Evolutionary conservation across 2,888 invertebrate genomes (phyloP).

Genomic region (Coenonympha glycerion): DNA sequence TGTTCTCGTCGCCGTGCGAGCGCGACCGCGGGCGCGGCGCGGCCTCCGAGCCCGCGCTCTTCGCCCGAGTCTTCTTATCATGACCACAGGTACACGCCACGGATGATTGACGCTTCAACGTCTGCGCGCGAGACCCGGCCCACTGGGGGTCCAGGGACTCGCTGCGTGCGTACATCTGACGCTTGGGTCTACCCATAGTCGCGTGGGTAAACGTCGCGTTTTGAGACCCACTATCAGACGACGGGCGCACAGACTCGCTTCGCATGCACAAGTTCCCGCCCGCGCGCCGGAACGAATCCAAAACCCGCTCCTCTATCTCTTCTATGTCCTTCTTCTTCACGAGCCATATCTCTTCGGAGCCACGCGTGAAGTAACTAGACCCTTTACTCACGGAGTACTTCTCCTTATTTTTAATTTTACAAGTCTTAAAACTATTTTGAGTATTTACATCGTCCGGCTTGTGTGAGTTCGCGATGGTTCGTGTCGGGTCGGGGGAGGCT

Average conservation of each 20-base stretch:
- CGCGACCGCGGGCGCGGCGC: constrained; percentile 54
- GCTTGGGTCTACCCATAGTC: constrained; percentile 49
- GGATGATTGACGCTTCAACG: constrained; percentile 62
- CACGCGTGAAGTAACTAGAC: constrained; percentile 66
- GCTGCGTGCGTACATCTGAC: constrained; percentile 57
- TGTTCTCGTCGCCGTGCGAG: constrained; percentile 61
- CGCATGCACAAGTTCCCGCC: constrained; percentile 51
- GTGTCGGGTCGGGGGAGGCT: constrained; percentile 51
- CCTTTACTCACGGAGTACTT: constrained; percentile 65
- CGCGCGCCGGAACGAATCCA: constrained; percentile 64
- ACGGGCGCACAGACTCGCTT: constrained; percentile 44
- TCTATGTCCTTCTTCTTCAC: constrained; percentile 73
- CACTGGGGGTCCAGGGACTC: constrained; percentile 64
- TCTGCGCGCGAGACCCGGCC: constrained; percentile 56
- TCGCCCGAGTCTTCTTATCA: constrained; percentile 61
- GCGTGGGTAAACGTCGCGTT: constrained; percentile 44
- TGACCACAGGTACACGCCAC: constrained; percentile 70
- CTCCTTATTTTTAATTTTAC: constrained; percentile 60
- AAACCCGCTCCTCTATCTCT: constrained; percentile 65
- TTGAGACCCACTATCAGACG: constrained; percentile 52
- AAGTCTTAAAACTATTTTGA: constrained; percentile 55
- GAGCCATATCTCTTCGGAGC: constrained; percentile 70
- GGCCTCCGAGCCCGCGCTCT: constrained; percentile 43
- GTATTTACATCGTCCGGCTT: constrained; percentile 52
- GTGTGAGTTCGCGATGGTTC: constrained; percentile 35